These are phyloP conservation scores for Mactromeris polynyma DNA, from an alignment of 2,888 invertebrate genomes.

Conservation along the genomic window DNA sequence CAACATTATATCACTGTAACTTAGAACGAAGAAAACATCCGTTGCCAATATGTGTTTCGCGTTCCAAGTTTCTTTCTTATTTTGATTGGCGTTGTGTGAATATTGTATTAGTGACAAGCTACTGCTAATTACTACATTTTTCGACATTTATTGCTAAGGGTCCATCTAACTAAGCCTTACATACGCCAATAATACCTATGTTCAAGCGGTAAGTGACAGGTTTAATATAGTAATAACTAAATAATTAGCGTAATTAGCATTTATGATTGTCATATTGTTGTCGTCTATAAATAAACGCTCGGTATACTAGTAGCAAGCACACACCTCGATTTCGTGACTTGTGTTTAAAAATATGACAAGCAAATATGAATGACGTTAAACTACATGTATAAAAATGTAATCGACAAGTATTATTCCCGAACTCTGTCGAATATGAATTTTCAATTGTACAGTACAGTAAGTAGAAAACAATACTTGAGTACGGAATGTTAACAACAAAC, in stretches of 20 bases:
- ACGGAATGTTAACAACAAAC: no score
- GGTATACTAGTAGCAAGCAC: not conserved
- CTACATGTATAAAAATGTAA: not conserved
- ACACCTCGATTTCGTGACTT: not conserved
- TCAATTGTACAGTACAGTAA: no score
- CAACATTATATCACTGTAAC: not conserved
- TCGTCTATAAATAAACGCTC: not conserved
- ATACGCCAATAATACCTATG: not conserved
- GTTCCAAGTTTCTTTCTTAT: not conserved
- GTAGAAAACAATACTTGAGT: no score
- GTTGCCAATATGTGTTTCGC: not conserved
- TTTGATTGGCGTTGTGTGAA: not conserved
- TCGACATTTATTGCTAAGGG: constrained; percentile 25
- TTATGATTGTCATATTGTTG: not conserved
- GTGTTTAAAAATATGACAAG: not conserved
- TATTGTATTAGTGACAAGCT: not conserved
- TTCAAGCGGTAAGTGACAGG: constrained; percentile 19
- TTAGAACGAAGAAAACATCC: not conserved
- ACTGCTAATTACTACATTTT: not conserved
- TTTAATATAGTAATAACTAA: constrained; percentile 21
- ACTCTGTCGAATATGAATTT: not conserved
- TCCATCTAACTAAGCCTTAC: not conserved
- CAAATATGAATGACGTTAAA: not conserved
- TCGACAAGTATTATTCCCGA: not conserved
- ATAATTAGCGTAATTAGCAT: constrained; percentile 20